Evolutionary conservation across 2,797 vertebrate genomes (phyloP).

Genomic region (Falco biarmicus): DNA sequence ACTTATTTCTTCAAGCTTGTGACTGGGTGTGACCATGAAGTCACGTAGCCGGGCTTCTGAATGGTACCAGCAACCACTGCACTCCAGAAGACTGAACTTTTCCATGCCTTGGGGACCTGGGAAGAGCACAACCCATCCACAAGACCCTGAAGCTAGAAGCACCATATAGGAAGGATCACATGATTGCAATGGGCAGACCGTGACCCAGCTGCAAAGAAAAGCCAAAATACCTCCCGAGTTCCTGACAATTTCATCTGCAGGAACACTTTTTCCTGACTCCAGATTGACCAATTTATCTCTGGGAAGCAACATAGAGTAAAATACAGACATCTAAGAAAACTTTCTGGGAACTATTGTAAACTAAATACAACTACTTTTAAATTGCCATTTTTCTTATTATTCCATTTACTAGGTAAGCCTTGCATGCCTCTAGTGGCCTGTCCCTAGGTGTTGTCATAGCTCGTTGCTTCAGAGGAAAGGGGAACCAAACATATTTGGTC

Average conservation of each 20-base stretch:
- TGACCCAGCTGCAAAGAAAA: neutral
- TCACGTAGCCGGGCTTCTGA: neutral
- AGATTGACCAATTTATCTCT: neutral
- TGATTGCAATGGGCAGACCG: neutral
- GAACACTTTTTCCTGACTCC: neutral
- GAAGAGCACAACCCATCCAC: neutral
- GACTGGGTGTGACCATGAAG: neutral
- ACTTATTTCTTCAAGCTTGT: neutral
- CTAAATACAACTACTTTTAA: neutral
- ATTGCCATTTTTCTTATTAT: neutral
- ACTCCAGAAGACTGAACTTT: neutral
- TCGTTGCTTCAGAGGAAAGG: neutral
- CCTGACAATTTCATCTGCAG: neutral
- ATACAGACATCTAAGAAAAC: neutral
- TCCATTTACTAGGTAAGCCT: neutral
- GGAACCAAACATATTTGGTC: neutral
- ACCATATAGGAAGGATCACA: neutral
- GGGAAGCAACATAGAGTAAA: neutral
- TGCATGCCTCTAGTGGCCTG: neutral
- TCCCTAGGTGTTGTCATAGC: neutral
- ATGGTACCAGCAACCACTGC: rapidly evolving
- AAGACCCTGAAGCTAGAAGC: neutral
- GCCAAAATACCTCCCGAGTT: neutral
- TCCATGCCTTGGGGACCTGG: neutral
- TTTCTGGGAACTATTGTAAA: neutral